Percentiles rank a stretch among this genome's conserved stretches.
Evolutionary conservation across 2,113 vertebrate genomes (phyloP).

Genomic region (Oreamnos americanus): DNA sequence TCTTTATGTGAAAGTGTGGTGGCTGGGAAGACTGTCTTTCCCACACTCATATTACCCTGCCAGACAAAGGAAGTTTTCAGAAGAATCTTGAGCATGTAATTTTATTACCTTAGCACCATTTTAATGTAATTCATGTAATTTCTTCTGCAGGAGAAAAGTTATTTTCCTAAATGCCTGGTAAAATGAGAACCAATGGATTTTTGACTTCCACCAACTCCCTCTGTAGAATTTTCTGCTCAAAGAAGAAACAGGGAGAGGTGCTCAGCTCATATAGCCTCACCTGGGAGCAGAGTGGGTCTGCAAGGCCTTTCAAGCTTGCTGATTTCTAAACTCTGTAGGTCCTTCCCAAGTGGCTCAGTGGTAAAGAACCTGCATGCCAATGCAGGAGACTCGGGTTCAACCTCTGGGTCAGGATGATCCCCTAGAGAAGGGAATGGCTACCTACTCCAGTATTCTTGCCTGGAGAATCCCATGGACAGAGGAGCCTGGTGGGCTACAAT

Average conservation of each 20-base stretch:
- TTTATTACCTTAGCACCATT: conserved; percentile 68
- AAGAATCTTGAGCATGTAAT: conserved; percentile 63
- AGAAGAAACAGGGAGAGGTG: not conserved
- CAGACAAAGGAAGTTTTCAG: conserved; percentile 57
- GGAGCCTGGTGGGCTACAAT: no score
- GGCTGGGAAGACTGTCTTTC: not conserved
- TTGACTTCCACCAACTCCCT: conserved; percentile 7
- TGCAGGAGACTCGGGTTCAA: not conserved
- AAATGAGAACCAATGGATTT: conserved; percentile 63
- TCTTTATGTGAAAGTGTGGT: not conserved
- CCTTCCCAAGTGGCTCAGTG: not conserved
- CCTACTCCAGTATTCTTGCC: no score
- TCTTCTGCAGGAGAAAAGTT: conserved; percentile 58
- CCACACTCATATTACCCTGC: conserved; percentile 46
- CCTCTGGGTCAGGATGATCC: no score
- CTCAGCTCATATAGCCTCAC: not conserved
- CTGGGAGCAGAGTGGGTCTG: not conserved
- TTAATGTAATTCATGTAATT: conserved; percentile 75
- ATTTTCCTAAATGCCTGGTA: conserved; percentile 66
- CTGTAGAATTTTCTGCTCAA: conserved; percentile 40
- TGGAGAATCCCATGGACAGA: no score
- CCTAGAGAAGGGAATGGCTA: no score
- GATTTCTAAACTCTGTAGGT: not conserved
- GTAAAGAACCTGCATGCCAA: not conserved
- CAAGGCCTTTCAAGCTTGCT: not conserved